Conservation (phyloP, 2,888 invertebrate species). For the Coelopa pilipes region DNA sequence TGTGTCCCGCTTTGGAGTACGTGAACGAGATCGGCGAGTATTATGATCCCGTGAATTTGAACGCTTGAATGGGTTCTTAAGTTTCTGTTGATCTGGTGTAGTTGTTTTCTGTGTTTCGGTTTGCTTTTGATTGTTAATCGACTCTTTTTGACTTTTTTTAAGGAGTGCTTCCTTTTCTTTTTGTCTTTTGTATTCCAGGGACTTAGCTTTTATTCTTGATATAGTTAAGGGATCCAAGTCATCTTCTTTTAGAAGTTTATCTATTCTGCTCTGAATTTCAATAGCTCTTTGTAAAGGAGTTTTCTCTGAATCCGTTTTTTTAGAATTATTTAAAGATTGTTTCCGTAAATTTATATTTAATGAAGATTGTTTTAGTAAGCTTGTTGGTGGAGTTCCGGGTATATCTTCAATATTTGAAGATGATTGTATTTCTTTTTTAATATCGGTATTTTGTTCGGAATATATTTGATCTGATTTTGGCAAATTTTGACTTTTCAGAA, state of each 20-base stretch:
- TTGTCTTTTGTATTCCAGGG: slow-evolving; percentile 51
- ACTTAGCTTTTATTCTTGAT: slow-evolving; percentile 49
- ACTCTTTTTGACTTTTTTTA: slow-evolving; percentile 21
- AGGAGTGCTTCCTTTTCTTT: slow-evolving; percentile 37
- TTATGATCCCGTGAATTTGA: slow-evolving; percentile 43
- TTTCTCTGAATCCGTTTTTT: slow-evolving; percentile 3
- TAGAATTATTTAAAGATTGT: neutral
- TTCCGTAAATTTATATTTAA: slow-evolving; percentile 9
- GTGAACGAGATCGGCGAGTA: slow-evolving; percentile 39
- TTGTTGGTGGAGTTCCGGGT: slow-evolving; percentile 14
- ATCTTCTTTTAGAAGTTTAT: slow-evolving; percentile 57
- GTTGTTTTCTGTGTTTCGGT: neutral
- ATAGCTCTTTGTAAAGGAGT: slow-evolving; percentile 46
- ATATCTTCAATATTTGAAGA: neutral
- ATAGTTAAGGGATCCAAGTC: slow-evolving; percentile 55
- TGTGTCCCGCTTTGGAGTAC: slow-evolving; percentile 38
- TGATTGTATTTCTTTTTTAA: no score
- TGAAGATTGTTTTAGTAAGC: neutral
- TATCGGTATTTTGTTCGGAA: neutral
- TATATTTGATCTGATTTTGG: neutral
- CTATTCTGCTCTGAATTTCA: slow-evolving; percentile 60
- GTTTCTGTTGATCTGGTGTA: slow-evolving; percentile 29
- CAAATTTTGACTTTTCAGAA: neutral
- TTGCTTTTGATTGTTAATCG: neutral
- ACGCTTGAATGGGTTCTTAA: slow-evolving; percentile 46